A percentile compares a stretch with the other conserved stretches of the same genome.
Conservation (phyloP, 2,797 vertebrate species). For the Hephaestus fuliginosus region DNA sequence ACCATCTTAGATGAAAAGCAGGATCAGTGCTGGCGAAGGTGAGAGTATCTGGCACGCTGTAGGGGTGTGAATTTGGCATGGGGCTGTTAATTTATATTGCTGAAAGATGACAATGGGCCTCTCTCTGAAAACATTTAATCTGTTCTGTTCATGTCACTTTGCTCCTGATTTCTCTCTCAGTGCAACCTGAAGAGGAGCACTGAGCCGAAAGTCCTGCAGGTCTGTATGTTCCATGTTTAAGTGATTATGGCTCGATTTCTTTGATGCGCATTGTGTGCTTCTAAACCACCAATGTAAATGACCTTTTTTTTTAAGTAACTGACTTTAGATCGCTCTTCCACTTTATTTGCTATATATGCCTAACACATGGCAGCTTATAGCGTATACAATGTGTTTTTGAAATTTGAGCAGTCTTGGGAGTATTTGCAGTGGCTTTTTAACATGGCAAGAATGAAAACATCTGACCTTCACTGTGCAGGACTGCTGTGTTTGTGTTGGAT, state of each 20-base stretch:
- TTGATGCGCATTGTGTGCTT: neutral
- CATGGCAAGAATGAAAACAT: slow-evolving; percentile 55
- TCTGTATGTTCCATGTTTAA: neutral
- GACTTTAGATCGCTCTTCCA: neutral
- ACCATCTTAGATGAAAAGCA: neutral
- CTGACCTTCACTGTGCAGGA: slow-evolving; percentile 58
- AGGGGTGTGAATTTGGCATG: neutral
- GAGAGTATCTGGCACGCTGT: neutral
- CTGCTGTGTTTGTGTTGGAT: slow-evolving; percentile 72
- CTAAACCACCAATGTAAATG: neutral
- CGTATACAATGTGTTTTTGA: slow-evolving; percentile 51
- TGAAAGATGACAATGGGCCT: slow-evolving; percentile 12
- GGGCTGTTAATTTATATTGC: neutral
- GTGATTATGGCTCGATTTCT: neutral
- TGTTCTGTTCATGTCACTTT: neutral
- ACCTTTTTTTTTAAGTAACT: neutral
- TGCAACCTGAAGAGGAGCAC: neutral
- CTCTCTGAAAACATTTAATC: slow-evolving; percentile 11
- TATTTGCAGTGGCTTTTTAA: slow-evolving; percentile 46
- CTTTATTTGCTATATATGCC: neutral
- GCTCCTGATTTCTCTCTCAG: neutral
- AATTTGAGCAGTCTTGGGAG: slow-evolving; percentile 46
- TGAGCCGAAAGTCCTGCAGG: neutral
- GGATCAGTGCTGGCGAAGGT: neutral
- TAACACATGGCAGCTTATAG: slow-evolving; percentile 54